Conservation (phyloP, 2,797 vertebrate species). For the Ispidina lecontei region DNA sequence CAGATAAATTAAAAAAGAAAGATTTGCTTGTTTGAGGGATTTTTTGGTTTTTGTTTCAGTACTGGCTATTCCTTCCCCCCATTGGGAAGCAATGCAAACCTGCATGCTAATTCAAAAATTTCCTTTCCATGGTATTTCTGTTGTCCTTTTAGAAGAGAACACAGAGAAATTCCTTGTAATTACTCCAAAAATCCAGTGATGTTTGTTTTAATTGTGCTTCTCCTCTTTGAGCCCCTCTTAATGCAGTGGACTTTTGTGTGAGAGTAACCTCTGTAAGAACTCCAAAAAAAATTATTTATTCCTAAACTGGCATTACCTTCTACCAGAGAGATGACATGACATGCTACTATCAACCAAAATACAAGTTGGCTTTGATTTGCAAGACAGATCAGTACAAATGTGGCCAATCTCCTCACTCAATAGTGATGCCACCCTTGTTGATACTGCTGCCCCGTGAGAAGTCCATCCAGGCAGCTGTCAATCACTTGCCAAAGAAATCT, state of each 20-base stretch:
- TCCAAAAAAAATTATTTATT: background rate
- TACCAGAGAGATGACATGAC: background rate
- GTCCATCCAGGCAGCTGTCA: background rate
- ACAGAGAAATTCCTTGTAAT: background rate
- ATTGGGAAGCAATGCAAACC: background rate
- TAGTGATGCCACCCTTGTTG: background rate
- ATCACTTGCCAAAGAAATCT: background rate
- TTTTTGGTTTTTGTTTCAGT: background rate
- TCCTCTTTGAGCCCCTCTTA: background rate
- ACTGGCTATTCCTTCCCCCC: background rate
- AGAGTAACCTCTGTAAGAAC: background rate
- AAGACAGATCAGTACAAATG: background rate
- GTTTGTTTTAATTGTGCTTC: background rate
- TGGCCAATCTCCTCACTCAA: background rate
- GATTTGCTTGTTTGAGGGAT: slow-evolving; percentile 20
- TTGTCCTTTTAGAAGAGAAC: background rate
- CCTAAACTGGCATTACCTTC: background rate
- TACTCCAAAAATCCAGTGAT: background rate
- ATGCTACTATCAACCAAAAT: background rate
- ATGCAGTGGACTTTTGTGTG: background rate
- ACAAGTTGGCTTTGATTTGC: background rate
- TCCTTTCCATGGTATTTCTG: background rate
- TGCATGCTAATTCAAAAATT: background rate
- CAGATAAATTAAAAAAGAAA: slow-evolving; percentile 62
- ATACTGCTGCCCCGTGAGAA: background rate